Conservation (phyloP, 2,797 vertebrate species). For the Siniperca obscura region DNA sequence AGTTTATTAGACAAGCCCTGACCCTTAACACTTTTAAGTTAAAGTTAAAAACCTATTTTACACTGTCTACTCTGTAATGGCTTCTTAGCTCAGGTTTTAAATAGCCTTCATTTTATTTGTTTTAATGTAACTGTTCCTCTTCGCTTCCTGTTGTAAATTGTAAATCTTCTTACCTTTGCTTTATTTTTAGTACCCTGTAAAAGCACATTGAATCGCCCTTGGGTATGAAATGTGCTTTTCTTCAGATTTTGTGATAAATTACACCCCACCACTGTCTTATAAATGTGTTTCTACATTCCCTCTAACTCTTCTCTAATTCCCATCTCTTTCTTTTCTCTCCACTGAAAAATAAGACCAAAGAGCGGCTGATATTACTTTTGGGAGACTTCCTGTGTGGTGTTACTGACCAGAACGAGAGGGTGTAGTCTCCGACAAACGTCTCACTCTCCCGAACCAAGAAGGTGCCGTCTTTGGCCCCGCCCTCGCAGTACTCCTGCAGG, state of each 20-base stretch:
- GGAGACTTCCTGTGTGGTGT: not conserved
- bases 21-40: no score
- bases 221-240: not conserved
- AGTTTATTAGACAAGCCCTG: no score
- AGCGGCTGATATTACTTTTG: not conserved
- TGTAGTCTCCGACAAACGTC: constrained; percentile 98
- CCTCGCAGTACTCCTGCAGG: constrained; percentile 95
- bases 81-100: no score
- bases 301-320: not conserved
- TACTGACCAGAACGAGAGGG: constrained; percentile 95
- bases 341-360: not conserved
- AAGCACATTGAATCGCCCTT: no score
- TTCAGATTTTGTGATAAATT: not conserved
- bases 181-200: no score
- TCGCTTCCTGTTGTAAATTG: no score
- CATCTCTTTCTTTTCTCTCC: not conserved
- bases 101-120: no score
- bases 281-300: not conserved
- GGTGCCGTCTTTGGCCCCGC: constrained; percentile 92
- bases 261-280: not conserved
- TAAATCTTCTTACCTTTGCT: no score
- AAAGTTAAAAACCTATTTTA: no score
- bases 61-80: no score
- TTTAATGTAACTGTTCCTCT: no score
- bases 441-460: constrained; percentile 97